Conservation (phyloP, 2,888 invertebrate species). For the Andrena bucephala region DNA sequence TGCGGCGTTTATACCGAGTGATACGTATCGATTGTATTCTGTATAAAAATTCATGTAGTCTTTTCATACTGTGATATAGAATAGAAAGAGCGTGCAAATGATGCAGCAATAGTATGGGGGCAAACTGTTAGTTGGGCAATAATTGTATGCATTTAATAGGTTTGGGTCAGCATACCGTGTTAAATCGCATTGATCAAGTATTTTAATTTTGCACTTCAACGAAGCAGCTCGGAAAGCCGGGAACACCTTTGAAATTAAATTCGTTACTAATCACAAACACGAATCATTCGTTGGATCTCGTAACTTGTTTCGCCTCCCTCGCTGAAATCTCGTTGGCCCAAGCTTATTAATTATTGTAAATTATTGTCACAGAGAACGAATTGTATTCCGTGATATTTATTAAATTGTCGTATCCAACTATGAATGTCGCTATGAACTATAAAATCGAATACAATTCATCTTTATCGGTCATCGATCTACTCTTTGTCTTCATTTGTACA, state of each 20-base stretch:
- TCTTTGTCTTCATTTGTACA: slow-evolving; percentile 47
- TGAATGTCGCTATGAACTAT: slow-evolving; percentile 40
- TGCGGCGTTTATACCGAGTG: slow-evolving; percentile 70
- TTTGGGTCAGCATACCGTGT: slow-evolving; percentile 29
- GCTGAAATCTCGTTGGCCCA: slow-evolving; percentile 41
- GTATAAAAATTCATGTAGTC: slow-evolving; percentile 68
- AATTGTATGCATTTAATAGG: slow-evolving; percentile 49
- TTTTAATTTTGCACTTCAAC: background rate
- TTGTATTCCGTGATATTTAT: slow-evolving; percentile 46
- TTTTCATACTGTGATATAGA: slow-evolving; percentile 78
- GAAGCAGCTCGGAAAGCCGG: background rate
- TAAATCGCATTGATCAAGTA: slow-evolving; percentile 7
- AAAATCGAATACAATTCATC: slow-evolving; percentile 52
- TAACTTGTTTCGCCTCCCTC: slow-evolving; percentile 17
- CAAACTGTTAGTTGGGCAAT: slow-evolving; percentile 48
- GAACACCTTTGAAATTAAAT: slow-evolving; percentile 15
- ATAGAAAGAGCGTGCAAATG: slow-evolving; percentile 61
- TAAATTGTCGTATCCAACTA: slow-evolving; percentile 40
- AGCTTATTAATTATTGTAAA: slow-evolving; percentile 48
- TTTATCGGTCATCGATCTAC: slow-evolving; percentile 36
- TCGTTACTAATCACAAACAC: background rate
- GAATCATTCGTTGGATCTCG: slow-evolving; percentile 4
- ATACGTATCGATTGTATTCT: slow-evolving; percentile 61
- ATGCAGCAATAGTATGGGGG: slow-evolving; percentile 40
- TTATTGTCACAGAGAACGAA: slow-evolving; percentile 48